Conservation (phyloP, 2,888 invertebrate species). For the Chironomus riparius region DNA sequence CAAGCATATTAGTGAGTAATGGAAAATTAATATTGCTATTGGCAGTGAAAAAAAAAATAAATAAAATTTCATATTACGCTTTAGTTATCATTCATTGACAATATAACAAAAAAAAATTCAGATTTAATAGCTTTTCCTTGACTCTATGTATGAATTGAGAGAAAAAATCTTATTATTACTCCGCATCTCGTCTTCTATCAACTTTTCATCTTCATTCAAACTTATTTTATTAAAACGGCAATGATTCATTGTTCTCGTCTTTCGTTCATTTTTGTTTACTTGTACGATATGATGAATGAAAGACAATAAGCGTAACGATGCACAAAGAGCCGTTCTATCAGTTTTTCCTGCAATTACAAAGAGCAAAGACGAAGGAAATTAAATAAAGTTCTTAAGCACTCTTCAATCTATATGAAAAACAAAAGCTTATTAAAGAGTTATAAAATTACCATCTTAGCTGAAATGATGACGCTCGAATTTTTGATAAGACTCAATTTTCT, state of each 20-base stretch:
- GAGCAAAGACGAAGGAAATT: not conserved
- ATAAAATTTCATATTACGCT: too few species aligned
- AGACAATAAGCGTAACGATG: not conserved
- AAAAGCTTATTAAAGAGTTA: not conserved
- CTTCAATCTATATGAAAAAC: not conserved
- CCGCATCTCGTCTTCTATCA: too few species aligned
- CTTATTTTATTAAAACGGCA: not conserved
- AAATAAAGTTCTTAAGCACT: not conserved
- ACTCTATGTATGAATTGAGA: not conserved
- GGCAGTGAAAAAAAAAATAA: not conserved
- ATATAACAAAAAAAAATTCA: not conserved
- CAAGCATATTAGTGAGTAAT: not conserved
- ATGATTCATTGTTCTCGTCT: not conserved
- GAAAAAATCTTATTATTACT: not conserved
- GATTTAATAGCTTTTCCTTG: not conserved
- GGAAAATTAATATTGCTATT: not conserved
- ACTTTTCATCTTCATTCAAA: too few species aligned
- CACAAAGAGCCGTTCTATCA: not conserved
- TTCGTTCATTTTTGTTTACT: not conserved
- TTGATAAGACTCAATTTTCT: slow-evolving; percentile 40
- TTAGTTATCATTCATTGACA: not conserved
- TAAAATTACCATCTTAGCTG: too few species aligned
- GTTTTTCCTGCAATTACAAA: not conserved
- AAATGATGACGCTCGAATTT: slow-evolving; percentile 34
- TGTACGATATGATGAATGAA: not conserved